Conservation (phyloP, 2,888 invertebrate genomes). For the Brenthis ino region DNA sequence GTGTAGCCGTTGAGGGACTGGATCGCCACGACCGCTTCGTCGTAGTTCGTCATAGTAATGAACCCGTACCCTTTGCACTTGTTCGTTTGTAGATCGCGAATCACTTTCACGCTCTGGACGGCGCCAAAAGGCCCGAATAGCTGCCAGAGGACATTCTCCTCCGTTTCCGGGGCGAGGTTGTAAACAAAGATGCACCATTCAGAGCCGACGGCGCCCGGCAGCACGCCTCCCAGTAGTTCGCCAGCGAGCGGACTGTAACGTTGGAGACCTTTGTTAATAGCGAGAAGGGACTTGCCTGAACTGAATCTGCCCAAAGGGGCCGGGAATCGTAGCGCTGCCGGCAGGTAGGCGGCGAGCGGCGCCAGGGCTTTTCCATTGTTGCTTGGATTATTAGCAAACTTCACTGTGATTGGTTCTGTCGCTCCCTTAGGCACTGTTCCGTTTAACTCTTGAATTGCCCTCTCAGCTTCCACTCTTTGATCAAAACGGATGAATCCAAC, state of each 20-base stretch:
- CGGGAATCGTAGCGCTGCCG: constrained; percentile 85
- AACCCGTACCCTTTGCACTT: constrained; percentile 98
- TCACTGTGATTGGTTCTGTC: constrained; percentile 95
- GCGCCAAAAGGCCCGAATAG: constrained; percentile 97
- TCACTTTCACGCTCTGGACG: constrained; percentile 95
- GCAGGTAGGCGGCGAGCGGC: constrained; percentile 91
- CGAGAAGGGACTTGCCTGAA: constrained; percentile 95
- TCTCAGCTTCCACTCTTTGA: constrained; percentile 95
- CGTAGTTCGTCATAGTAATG: constrained; percentile 97
- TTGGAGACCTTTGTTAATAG: constrained; percentile 88
- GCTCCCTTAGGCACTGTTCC: constrained; percentile 94
- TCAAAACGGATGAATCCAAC: constrained; percentile 97
- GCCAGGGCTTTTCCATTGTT: constrained; percentile 91
- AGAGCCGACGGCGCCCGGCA: constrained; percentile 88
- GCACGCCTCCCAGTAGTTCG: constrained; percentile 89
- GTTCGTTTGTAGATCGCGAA: constrained; percentile 94
- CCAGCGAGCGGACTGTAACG: constrained; percentile 94
- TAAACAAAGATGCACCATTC: constrained; percentile 98
- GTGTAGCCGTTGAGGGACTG: constrained; percentile 96
- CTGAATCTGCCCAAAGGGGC: constrained; percentile 89
- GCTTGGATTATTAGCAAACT: constrained; percentile 96
- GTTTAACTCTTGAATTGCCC: constrained; percentile 95
- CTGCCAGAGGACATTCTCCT: constrained; percentile 97
- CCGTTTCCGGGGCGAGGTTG: constrained; percentile 97
- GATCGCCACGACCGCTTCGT: constrained; percentile 95